Evolutionary conservation across 2,113 vertebrate genomes (phyloP), one percentile per base, ranked within the genome.

Genomic region (Stegastes partitus): DNA sequence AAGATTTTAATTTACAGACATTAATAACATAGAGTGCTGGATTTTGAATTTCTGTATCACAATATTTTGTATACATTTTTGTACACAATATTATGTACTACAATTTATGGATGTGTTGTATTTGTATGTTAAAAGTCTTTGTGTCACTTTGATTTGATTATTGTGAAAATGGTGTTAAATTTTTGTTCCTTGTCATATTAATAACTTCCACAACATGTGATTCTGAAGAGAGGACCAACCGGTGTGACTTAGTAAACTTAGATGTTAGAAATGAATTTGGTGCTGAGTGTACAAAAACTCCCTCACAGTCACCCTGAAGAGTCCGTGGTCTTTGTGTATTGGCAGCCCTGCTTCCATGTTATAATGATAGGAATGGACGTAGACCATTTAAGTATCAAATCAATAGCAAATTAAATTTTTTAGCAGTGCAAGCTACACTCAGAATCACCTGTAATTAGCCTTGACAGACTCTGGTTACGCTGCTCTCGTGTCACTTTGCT

Each of bases 401-500:
- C 94, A 94, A 95, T 95, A 95, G 90, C 93, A 94, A 95, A 95
- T 95, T 94, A 94, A 92, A 94, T 93, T 93, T 93, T 94, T 94
- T 92, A 92, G 93, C 93, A 93, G 92, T 83, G 93, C 92, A 93
- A 93, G 92, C 89, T 90, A 85, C 92, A 91, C 89, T 87, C 79
- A 87, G 77, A 91, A 91, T 95, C 94, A 94, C 88, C 89, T 90
- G 92, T 95, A 95, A 95, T 94, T 90, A 94, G 87, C 91, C 85
- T 75, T 94, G 94, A 94, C 94, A 94, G 91, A 88, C 81, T 89
- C 84, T 67, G 83, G 89, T 90, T 87, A 87, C 87, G 67, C 89
- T 87, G 79, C 82, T 85, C 83, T 89, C 73, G 58, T 88, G 92
- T 93, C 93, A 92, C 88, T 88, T 86, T 73, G 70, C 80, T 65